Evolutionary conservation across 2,888 invertebrate genomes (phyloP).

Genomic region (Hybos culiciformis): DNA sequence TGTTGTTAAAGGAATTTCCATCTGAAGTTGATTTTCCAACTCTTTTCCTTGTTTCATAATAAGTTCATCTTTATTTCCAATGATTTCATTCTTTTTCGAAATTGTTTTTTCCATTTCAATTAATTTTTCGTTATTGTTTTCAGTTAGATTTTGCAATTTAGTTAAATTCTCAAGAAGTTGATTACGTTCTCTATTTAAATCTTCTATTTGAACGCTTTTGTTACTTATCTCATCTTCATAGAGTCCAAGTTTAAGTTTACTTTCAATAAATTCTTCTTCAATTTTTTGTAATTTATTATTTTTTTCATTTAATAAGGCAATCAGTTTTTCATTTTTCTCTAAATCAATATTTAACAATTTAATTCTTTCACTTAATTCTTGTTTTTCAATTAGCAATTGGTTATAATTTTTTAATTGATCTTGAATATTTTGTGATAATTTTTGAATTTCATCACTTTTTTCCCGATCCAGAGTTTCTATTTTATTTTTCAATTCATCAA

Average conservation of each 20-base stretch:
- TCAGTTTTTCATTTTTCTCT: slow-evolving; percentile 16
- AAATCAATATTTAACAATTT: slow-evolving; percentile 34
- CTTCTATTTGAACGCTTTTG: slow-evolving; percentile 17
- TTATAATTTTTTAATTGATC: slow-evolving; percentile 37
- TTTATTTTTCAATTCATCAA: slow-evolving; percentile 11
- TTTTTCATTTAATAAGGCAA: slow-evolving; percentile 18
- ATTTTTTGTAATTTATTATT: slow-evolving; percentile 14
- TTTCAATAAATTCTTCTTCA: slow-evolving; percentile 13
- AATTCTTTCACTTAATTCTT: slow-evolving; percentile 37
- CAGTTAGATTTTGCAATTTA: slow-evolving; percentile 36
- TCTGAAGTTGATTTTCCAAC: slow-evolving; percentile 23
- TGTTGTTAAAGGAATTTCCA: slow-evolving; percentile 22
- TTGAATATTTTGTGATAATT: slow-evolving; percentile 38
- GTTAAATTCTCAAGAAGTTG: background rate
- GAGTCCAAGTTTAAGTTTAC: slow-evolving; percentile 6
- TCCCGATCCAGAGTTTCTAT: slow-evolving; percentile 13
- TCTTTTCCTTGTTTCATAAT: slow-evolving; percentile 24
- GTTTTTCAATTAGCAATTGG: slow-evolving; percentile 36
- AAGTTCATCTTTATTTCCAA: slow-evolving; percentile 24
- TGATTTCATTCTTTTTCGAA: slow-evolving; percentile 14
- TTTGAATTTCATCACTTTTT: slow-evolving; percentile 39
- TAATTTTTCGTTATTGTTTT: slow-evolving; percentile 24
- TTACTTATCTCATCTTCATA: slow-evolving; percentile 19
- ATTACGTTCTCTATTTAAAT: slow-evolving; percentile 15
- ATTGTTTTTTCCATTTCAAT: slow-evolving; percentile 8